A percentile compares a stretch with the other conserved stretches of the same genome.
phyloP scores from a whole-genome alignment of 64 coral and sea anemone genomes.

The Platygyra sinensis region DNA sequence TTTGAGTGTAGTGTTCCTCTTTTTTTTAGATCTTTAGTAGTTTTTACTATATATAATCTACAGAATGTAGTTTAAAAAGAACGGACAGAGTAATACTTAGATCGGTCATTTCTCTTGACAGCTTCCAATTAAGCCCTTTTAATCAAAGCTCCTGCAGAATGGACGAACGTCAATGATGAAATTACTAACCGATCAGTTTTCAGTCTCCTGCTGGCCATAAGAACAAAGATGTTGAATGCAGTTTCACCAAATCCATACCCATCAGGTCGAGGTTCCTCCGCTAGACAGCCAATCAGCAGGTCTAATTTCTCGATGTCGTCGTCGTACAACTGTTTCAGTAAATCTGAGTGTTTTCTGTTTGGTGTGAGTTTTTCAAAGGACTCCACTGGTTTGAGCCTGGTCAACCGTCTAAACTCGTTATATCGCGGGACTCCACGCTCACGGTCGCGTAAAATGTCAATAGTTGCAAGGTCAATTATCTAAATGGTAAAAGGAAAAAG shows the following conservation, averaged over 20 bases:
- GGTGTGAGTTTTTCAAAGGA: constrained; percentile 71
- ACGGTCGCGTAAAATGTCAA: constrained; percentile 86
- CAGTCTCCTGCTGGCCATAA: constrained; percentile 83
- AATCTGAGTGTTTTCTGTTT: constrained; percentile 54
- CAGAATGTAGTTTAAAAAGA: no score
- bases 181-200: constrained; percentile 71
- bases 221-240: constrained; percentile 77
- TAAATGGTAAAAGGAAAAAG: background rate
- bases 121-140: no score
- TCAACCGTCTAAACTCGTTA: constrained; percentile 78
- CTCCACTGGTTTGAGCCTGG: constrained; percentile 58
- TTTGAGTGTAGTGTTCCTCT: no score
- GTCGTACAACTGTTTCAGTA: constrained; percentile 71
- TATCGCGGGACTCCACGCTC: constrained; percentile 84
- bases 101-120: no score
- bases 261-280: constrained; percentile 75
- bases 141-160: no score
- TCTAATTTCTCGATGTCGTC: constrained; percentile 84
- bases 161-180: background rate
- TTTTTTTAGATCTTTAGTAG: no score
- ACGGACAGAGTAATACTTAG: no score
- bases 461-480: constrained; percentile 79
- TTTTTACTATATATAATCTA: no score
- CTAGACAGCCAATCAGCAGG: constrained; percentile 81
- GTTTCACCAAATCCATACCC: constrained; percentile 93